Percentiles rank a stretch among this genome's conserved stretches.
These are phyloP conservation scores for Perdita meconis DNA, from an alignment of 2,888 invertebrate genomes.

Conservation along the genomic window DNA sequence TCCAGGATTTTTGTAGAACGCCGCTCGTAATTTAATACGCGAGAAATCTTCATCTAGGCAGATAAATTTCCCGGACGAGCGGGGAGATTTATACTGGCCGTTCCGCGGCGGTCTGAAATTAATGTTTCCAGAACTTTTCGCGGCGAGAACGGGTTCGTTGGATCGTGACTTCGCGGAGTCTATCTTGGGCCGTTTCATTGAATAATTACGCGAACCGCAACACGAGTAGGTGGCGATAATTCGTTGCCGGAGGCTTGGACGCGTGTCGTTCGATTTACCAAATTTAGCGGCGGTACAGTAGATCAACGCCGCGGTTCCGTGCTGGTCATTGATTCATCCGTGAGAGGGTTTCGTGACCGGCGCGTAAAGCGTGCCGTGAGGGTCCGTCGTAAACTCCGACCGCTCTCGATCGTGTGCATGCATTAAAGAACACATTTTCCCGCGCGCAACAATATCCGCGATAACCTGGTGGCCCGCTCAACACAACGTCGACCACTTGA, in stretches of 20 bases:
- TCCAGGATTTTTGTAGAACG: not conserved
- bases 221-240: conserved; percentile 52
- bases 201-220: conserved; percentile 35
- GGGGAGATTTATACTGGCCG: conserved; percentile 8
- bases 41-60: conserved; percentile 7
- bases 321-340: conserved; percentile 74
- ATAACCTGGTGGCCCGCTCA: conserved; percentile 31
- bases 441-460: conserved; percentile 31
- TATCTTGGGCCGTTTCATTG: conserved; percentile 44
- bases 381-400: conserved; percentile 71
- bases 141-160: not conserved
- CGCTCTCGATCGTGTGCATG: conserved; percentile 68
- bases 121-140: conserved; percentile 33
- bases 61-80: conserved; percentile 17
- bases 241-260: conserved; percentile 38
- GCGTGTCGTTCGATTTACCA: conserved; percentile 51
- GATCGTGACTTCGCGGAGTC: conserved; percentile 35
- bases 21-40: conserved; percentile 25
- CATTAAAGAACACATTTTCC: conserved; percentile 67
- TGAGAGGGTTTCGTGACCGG: conserved; percentile 75
- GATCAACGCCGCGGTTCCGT: conserved; percentile 65
- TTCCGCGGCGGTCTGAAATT: not conserved
- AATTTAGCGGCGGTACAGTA: conserved; percentile 3
- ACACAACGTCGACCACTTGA: conserved; percentile 61
- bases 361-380: conserved; percentile 70